Percentiles rank a stretch among this genome's conserved stretches.
Conservation (phyloP, 1,140 invertebrate genomes). For the Maconellicoccus hirsutus region DNA sequence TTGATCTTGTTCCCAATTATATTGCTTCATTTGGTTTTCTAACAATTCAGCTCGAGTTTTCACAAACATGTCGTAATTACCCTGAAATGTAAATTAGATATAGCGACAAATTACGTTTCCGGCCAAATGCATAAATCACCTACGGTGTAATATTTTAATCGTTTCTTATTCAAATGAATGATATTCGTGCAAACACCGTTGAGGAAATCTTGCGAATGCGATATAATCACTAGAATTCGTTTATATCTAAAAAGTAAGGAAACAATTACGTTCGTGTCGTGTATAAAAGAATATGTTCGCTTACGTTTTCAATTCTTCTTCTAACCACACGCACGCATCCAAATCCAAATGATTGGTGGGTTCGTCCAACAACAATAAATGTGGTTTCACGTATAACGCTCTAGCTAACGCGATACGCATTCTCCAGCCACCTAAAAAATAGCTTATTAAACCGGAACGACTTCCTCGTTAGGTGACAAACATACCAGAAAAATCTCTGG, state of each 20-base stretch:
- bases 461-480: neutral
- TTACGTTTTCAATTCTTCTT: conserved; percentile 88
- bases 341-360: conserved; percentile 98
- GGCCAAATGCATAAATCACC: conserved; percentile 31
- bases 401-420: conserved; percentile 99
- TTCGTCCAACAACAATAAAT: conserved; percentile 87
- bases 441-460: neutral
- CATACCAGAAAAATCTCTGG: conserved; percentile 85
- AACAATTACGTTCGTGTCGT: too few species aligned
- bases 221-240: conserved; percentile 94
- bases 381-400: conserved; percentile 81
- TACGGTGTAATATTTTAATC: conserved; percentile 89
- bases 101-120: neutral
- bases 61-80: conserved; percentile 92
- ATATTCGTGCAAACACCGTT: conserved; percentile 99
- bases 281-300: conserved; percentile 32
- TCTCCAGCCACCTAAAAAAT: conserved; percentile 72
- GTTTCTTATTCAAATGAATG: conserved; percentile 86
- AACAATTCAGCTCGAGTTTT: conserved; percentile 83
- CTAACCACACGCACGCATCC: conserved; percentile 99
- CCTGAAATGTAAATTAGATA: conserved; percentile 37
- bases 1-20: conserved; percentile 99
- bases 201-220: conserved; percentile 98
- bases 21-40: conserved; percentile 98
- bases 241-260: conserved; percentile 56